A percentile compares a stretch with the other conserved stretches of the same genome.
Conservation (phyloP, 2,113 vertebrate genomes). For the Sinocyclocheilus anophthalmus region DNA sequence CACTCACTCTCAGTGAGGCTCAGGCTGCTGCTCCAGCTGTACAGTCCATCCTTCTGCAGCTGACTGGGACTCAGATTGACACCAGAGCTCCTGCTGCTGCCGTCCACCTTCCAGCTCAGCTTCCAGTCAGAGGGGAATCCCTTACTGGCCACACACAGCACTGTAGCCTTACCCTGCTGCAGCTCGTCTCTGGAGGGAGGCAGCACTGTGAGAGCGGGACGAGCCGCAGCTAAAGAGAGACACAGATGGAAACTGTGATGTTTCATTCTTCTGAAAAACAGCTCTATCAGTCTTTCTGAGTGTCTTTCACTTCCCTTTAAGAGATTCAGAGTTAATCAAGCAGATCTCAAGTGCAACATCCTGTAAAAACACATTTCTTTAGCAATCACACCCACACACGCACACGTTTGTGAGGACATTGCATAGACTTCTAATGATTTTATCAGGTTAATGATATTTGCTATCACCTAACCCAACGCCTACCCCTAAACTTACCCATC, state of each 20-base stretch:
- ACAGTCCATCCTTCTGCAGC: conserved; percentile 40
- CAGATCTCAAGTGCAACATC: neutral
- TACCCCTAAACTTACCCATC: no score
- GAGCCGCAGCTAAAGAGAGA: conserved; percentile 33
- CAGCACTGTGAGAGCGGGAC: conserved; percentile 51
- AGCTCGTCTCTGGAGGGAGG: conserved; percentile 52
- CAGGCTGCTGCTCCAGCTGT: conserved; percentile 59
- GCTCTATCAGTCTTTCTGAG: neutral
- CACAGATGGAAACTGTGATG: conserved; percentile 19
- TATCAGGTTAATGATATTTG: no score
- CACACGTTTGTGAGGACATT: no score
- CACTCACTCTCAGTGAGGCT: conserved; percentile 28
- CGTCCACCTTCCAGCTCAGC: conserved; percentile 54
- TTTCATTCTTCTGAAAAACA: neutral
- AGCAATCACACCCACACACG: no score
- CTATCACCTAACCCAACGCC: no score
- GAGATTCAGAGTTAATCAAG: neutral
- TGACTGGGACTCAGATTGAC: conserved; percentile 14
- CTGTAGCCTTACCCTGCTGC: conserved; percentile 41
- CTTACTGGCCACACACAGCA: conserved; percentile 49
- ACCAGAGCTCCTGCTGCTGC: conserved; percentile 18
- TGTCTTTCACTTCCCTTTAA: conserved; percentile 1
- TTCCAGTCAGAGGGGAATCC: conserved; percentile 41
- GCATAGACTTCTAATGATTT: no score
- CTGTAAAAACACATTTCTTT: neutral